Evolutionary conservation across 2,888 invertebrate genomes (phyloP), one percentile per base, ranked within the genome.

Genomic region (Rhagophthalmus giganteus): DNA sequence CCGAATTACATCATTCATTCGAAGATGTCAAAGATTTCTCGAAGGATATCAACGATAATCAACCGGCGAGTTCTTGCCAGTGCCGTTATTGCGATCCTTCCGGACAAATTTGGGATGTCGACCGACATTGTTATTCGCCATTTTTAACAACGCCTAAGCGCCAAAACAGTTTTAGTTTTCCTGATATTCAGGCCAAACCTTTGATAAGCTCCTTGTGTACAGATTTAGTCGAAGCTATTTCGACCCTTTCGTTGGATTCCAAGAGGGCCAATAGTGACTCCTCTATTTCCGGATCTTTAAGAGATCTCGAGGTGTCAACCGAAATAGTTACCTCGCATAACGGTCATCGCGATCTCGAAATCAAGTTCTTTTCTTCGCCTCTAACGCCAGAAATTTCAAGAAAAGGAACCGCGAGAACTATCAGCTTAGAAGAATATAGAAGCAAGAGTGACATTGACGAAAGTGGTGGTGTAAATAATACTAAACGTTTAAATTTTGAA

Each of bases 241-340:
- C 59, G 54, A 37, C 53, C 54, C 45, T 58, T 57, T 37, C 60
- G 9, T 58, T 59, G 26, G 48, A 54, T 14, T 14, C 55, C 1
- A 30, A 39, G 10, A 31, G 28, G 8, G 34, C 31, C 7, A 48
- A 44, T 20, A 55, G 55, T 45, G 63, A 63, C 33, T 61, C 63
- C n/a, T 56, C 66, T 2, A 63, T 63, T 30, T 54, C 62, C 28
- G 38, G 59, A 27, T 50, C 61, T 11, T 68, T 72, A 1, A 76
- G 78, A 37, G 79, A 79, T 30, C 75, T 88, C 63, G 85, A 87
- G 72, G 87, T 88, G 49, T 86, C 87, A 20, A 87, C 87, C 24
- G 86, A 87, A 68, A 88, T 88, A 62, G 86, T 88, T 59, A 88
- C 87, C 14, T 87, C 87, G 31, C 81, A 83, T 61, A 86, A 87